phyloP scores from a whole-genome alignment of 2,888 invertebrate genomes.

The Drosophila quinaria region DNA sequence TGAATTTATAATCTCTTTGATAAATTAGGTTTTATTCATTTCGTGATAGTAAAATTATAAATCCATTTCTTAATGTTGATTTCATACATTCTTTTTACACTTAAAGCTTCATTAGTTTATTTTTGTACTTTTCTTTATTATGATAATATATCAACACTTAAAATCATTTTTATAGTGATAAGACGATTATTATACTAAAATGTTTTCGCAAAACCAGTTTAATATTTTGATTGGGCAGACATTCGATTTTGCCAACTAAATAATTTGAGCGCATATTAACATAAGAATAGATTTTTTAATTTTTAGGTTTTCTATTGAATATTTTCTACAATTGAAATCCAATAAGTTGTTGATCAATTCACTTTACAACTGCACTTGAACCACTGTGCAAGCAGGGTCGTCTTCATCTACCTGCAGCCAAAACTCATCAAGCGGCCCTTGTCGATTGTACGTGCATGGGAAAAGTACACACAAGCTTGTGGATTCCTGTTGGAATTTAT shows the following conservation, averaged over 20 bases:
- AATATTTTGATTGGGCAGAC: not conserved
- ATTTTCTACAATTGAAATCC: constrained; percentile 20
- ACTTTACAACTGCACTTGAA: not conserved
- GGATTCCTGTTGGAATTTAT: constrained; percentile 85
- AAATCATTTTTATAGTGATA: constrained; percentile 24
- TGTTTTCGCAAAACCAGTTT: constrained; percentile 10
- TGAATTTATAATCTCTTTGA: not conserved
- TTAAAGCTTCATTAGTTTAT: not conserved
- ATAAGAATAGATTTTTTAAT: not conserved
- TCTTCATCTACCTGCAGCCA: constrained; percentile 78
- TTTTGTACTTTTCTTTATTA: constrained; percentile 10
- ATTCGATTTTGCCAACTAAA: not conserved
- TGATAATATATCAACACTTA: constrained; percentile 8
- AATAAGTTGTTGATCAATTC: constrained; percentile 20
- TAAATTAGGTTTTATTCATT: not conserved
- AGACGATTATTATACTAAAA: constrained; percentile 25
- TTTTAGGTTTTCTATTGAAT: not conserved
- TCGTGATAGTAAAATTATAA: not conserved
- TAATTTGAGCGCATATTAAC: not conserved
- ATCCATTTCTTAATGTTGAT: not conserved
- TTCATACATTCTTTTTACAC: not conserved
- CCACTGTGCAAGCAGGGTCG: constrained; percentile 62
- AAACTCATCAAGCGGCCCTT: constrained; percentile 80
- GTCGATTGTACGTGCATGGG: constrained; percentile 83
- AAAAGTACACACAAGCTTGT: constrained; percentile 83